These are phyloP conservation scores for Athene noctua DNA, from an alignment of 2,113 vertebrate genomes.

Conservation along the genomic window DNA sequence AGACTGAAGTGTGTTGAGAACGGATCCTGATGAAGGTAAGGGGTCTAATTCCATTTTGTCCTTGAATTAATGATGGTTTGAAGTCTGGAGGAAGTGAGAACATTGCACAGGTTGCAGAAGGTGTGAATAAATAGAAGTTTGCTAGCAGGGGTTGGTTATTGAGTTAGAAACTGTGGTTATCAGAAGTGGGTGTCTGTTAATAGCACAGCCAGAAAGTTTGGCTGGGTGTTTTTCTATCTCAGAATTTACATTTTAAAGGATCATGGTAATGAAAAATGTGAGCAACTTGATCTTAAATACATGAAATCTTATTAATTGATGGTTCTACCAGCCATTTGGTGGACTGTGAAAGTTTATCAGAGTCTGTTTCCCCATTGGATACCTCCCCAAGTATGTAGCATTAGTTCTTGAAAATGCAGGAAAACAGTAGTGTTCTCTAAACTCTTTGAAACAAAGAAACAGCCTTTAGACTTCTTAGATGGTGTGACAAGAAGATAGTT, in stretches of 20 bases:
- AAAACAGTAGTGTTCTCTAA: background rate
- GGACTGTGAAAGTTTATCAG: background rate
- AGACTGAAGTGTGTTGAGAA: background rate
- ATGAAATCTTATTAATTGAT: background rate
- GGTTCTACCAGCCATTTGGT: background rate
- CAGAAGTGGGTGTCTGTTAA: slow-evolving; percentile 46
- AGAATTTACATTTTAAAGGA: slow-evolving; percentile 6
- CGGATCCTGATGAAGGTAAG: background rate
- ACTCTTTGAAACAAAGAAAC: background rate
- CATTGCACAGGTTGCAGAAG: background rate
- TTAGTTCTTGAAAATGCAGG: background rate
- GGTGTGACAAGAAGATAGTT: background rate
- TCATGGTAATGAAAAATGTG: background rate
- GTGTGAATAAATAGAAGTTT: slow-evolving; percentile 48
- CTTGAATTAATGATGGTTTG: background rate
- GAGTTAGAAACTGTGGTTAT: slow-evolving; percentile 10
- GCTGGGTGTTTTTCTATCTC: background rate
- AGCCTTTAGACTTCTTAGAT: background rate
- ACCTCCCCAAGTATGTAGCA: background rate
- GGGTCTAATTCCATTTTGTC: background rate
- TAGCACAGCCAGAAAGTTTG: background rate
- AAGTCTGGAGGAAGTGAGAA: background rate
- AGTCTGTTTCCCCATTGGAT: background rate
- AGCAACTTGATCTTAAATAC: background rate
- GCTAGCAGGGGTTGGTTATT: slow-evolving; percentile 8